Percentiles rank a stretch among this genome's conserved stretches.
Conservation (phyloP, 2,113 vertebrate species). For the Peromyscus leucopus region DNA sequence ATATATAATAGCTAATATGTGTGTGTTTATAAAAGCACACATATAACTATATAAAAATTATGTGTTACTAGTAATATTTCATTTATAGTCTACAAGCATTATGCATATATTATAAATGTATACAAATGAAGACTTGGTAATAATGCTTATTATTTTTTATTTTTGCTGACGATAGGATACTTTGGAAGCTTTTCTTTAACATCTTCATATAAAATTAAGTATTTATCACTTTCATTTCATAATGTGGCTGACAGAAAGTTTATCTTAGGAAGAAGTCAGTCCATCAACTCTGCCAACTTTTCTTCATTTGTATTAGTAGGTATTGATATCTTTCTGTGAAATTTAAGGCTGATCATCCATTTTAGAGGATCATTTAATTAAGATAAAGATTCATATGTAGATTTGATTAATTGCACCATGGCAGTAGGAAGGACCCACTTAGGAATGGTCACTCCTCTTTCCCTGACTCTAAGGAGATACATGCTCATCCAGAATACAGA, state of each 20-base stretch:
- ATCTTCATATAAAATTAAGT: background rate
- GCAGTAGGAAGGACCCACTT: background rate
- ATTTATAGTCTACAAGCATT: background rate
- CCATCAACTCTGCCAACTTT: background rate
- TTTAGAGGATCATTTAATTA: background rate
- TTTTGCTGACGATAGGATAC: background rate
- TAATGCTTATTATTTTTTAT: background rate
- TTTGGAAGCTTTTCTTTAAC: background rate
- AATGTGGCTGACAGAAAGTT: background rate
- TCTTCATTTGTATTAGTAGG: background rate
- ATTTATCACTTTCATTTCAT: background rate
- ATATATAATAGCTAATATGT: background rate
- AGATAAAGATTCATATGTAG: background rate
- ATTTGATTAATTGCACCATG: background rate
- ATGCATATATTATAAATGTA: background rate
- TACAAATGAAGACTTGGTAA: background rate
- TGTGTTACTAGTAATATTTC: background rate
- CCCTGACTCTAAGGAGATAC: background rate
- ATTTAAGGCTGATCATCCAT: slow-evolving; percentile 13
- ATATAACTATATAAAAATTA: background rate
- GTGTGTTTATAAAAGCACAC: background rate
- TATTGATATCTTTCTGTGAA: background rate
- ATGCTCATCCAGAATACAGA: background rate
- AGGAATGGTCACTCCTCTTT: background rate
- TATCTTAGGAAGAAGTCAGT: background rate